These are phyloP conservation scores for Polymixis lichenea DNA, from an alignment of 2,888 invertebrate genomes.

Conservation along the genomic window DNA sequence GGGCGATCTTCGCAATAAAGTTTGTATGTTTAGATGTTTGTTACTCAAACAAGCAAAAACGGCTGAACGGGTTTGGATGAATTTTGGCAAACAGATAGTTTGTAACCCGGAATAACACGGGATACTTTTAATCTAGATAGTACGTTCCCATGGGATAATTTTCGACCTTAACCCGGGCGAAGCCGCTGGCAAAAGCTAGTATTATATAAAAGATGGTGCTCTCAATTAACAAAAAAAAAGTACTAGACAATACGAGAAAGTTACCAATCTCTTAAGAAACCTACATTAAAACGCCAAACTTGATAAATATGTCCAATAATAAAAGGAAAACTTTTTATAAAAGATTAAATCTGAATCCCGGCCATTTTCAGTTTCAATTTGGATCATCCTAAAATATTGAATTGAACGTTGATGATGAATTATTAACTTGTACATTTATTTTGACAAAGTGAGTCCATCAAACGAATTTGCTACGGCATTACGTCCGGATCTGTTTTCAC, in stretches of 20 bases:
- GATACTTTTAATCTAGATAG: no score
- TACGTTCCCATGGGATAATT: no score
- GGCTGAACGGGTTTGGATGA: no score
- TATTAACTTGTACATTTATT: conserved; percentile 68
- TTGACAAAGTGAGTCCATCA: conserved; percentile 58
- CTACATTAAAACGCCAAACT: conserved; percentile 11
- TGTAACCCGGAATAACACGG: no score
- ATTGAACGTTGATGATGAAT: conserved; percentile 64
- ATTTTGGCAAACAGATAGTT: no score
- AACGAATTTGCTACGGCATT: conserved; percentile 51
- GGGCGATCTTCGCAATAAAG: no score
- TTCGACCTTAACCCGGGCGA: no score
- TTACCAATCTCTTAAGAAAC: conserved; percentile 1
- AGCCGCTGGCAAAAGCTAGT: no score
- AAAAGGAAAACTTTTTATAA: conserved; percentile 35
- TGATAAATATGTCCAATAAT: conserved; percentile 44
- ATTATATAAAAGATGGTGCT: not conserved
- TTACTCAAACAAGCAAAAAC: no score
- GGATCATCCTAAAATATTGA: conserved; percentile 55
- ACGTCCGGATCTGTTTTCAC: conserved; percentile 43
- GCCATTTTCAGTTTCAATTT: conserved; percentile 50
- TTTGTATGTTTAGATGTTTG: no score
- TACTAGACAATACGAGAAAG: not conserved
- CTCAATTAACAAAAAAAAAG: not conserved
- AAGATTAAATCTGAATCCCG: conserved; percentile 46